Evolutionary conservation across 2,888 invertebrate species (phyloP).

Genomic region (Hypsopygia costalis): DNA sequence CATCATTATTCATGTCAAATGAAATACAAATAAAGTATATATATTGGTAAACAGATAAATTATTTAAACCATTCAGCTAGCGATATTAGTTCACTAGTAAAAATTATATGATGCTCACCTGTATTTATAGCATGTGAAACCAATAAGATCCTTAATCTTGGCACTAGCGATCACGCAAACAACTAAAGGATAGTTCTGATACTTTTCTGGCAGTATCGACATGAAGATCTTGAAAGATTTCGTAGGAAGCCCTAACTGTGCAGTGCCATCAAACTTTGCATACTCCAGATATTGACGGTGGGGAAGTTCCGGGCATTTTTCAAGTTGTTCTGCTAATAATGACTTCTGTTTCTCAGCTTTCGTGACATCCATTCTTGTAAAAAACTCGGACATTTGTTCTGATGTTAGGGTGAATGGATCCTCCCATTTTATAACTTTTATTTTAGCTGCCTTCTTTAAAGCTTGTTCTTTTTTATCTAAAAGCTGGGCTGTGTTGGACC

Average conservation of each 20-base stretch:
- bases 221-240: conserved; percentile 95
- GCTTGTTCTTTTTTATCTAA: conserved; percentile 94
- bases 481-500: conserved; percentile 94
- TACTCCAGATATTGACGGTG: conserved; percentile 94
- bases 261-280: conserved; percentile 95
- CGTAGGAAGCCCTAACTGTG: conserved; percentile 87
- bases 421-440: conserved; percentile 88
- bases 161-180: conserved; percentile 91
- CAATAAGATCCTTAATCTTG: conserved; percentile 94
- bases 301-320: conserved; percentile 87
- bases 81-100: too few relatives aligned
- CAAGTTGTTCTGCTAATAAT: conserved; percentile 86
- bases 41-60: too few relatives aligned
- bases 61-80: too few relatives aligned
- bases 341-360: conserved; percentile 74
- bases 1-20: too few relatives aligned
- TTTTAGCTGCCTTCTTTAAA: conserved; percentile 88
- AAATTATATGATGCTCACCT: too few relatives aligned
- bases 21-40: too few relatives aligned
- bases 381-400: conserved; percentile 81
- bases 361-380: conserved; percentile 66
- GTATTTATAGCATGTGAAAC: conserved; percentile 94
- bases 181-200: conserved; percentile 91
- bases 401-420: conserved; percentile 70
- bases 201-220: conserved; percentile 90